Evolutionary conservation across 2,888 invertebrate genomes (phyloP).

Genomic region (Hipparchia semele): DNA sequence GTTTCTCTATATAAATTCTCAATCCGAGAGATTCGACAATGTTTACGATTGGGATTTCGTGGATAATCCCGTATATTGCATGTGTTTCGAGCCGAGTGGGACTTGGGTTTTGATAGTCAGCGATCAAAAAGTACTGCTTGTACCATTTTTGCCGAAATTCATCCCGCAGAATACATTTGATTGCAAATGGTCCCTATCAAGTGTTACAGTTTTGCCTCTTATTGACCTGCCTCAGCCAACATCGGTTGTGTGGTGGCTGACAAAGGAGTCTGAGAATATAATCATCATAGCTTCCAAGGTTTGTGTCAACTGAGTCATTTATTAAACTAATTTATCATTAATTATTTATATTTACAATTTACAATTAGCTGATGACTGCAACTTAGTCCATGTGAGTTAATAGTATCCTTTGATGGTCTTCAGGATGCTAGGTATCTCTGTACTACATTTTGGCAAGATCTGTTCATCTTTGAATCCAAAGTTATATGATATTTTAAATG

Average conservation of each 20-base stretch:
- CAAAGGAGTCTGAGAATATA: constrained; percentile 87
- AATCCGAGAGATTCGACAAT: constrained; percentile 65
- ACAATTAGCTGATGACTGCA: too few relatives aligned
- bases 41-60: constrained; percentile 77
- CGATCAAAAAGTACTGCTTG: constrained; percentile 76
- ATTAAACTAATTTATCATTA: too few relatives aligned
- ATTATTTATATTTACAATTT: too few relatives aligned
- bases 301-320: constrained; percentile 27
- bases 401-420: too few relatives aligned
- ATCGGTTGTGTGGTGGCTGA: constrained; percentile 90
- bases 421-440: too few relatives aligned
- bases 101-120: constrained; percentile 88
- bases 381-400: too few relatives aligned
- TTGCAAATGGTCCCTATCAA: constrained; percentile 75
- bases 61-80: constrained; percentile 84
- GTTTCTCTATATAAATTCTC: constrained; percentile 69
- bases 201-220: constrained; percentile 73
- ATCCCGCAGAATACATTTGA: constrained; percentile 73
- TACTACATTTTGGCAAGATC: too few relatives aligned
- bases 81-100: constrained; percentile 93
- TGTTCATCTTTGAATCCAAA: too few relatives aligned
- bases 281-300: constrained; percentile 88
- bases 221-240: constrained; percentile 77
- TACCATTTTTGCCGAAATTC: constrained; percentile 76
- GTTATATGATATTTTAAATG: too few relatives aligned